Percentiles rank a stretch among this genome's conserved stretches.
These are phyloP conservation scores for Gortyna flavago DNA, from an alignment of 2,888 invertebrate genomes.

Conservation along the genomic window DNA sequence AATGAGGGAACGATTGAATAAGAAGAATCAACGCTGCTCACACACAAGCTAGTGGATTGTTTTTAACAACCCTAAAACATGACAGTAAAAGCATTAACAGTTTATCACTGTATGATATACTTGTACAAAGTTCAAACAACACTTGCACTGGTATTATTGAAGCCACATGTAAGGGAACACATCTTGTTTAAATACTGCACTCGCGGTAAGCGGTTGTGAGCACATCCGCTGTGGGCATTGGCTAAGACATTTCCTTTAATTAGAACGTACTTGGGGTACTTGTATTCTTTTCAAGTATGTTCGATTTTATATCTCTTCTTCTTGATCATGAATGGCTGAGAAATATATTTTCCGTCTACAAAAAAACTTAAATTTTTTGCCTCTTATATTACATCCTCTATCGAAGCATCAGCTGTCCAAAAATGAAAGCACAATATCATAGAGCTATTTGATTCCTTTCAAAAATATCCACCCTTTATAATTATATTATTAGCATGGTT, in stretches of 20 bases:
- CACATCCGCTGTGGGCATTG: slow-evolving; percentile 54
- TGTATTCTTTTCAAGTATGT: neutral
- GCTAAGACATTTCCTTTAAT: slow-evolving; percentile 47
- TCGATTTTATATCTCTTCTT: neutral
- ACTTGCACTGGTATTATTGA: slow-evolving; percentile 48
- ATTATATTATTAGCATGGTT: slow-evolving; percentile 25
- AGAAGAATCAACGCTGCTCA: neutral
- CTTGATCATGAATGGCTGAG: neutral
- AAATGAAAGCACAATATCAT: slow-evolving; percentile 12
- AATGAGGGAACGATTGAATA: no score
- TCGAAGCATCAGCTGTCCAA: neutral
- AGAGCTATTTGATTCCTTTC: slow-evolving; percentile 13
- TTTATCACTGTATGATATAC: slow-evolving; percentile 1
- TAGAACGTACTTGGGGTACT: slow-evolving; percentile 14
- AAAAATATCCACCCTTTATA: slow-evolving; percentile 8
- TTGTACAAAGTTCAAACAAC: slow-evolving; percentile 16
- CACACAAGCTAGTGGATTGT: neutral
- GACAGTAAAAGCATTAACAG: neutral
- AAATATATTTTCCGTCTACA: neutral
- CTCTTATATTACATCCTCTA: neutral
- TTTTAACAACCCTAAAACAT: neutral
- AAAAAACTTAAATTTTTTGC: neutral
- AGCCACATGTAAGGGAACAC: slow-evolving; percentile 59
- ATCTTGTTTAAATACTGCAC: slow-evolving; percentile 61
- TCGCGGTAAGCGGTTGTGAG: slow-evolving; percentile 55